A percentile compares a stretch with the other conserved stretches of the same genome.
These are phyloP conservation scores for Puma concolor DNA, from an alignment of 2,113 vertebrate species.

Conservation along the genomic window DNA sequence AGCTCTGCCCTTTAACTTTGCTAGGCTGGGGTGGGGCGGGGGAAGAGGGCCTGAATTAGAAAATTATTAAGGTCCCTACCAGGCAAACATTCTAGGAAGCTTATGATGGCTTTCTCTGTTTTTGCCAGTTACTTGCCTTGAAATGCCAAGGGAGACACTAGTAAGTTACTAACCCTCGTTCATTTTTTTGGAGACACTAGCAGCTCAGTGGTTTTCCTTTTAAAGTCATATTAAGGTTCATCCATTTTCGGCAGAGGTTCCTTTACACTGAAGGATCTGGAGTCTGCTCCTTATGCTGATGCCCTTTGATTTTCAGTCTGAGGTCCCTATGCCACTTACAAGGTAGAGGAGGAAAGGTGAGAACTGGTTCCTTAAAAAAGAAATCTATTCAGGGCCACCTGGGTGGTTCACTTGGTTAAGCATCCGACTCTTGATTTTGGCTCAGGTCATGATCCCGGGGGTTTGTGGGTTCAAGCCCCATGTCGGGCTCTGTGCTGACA, in stretches of 20 bases:
- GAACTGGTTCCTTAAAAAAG: neutral
- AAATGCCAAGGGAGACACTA: slow-evolving; percentile 29
- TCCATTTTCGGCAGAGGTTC: neutral
- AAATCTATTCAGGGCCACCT: no score
- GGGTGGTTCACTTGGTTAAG: no score
- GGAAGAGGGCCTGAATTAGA: neutral
- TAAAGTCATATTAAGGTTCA: neutral
- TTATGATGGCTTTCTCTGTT: neutral
- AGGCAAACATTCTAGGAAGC: slow-evolving; percentile 15
- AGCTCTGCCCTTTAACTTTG: neutral
- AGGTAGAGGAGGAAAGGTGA: neutral
- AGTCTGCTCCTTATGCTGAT: neutral
- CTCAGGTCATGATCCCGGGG: no score
- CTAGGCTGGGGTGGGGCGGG: neutral
- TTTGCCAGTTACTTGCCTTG: slow-evolving; percentile 34
- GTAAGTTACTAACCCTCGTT: neutral
- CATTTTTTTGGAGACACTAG: neutral
- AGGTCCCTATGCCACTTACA: neutral
- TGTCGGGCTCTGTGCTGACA: no score
- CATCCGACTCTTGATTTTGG: no score
- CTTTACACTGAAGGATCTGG: neutral
- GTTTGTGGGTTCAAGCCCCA: no score
- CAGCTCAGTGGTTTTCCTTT: neutral
- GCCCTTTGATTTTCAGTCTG: neutral
- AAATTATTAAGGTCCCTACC: neutral